Evolutionary conservation across 2,113 vertebrate species (phyloP).

Genomic region (Stigmatopora nigra): DNA sequence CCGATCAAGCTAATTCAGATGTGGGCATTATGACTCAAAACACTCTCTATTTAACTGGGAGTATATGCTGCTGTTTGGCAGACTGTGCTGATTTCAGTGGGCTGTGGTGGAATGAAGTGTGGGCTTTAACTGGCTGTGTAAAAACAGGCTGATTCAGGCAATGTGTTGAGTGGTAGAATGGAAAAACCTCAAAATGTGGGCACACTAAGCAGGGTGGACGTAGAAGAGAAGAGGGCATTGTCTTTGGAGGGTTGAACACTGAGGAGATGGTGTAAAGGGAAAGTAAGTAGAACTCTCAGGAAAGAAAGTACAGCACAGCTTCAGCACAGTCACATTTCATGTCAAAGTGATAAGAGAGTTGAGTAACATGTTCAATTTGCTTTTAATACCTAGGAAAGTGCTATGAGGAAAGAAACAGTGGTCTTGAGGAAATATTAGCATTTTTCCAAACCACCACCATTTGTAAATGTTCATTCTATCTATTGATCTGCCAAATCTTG

Average conservation of each 20-base stretch:
- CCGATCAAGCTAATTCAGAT: conserved; percentile 24
- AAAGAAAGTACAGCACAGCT: conserved; percentile 30
- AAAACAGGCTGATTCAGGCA: conserved; percentile 30
- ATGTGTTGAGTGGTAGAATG: conserved; percentile 41
- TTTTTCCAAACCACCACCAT: too few species aligned
- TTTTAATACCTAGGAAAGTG: conserved; percentile 15
- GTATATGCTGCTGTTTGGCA: conserved; percentile 30
- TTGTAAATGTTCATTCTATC: too few species aligned
- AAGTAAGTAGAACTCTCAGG: conserved; percentile 21
- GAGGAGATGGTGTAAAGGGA: conserved; percentile 26
- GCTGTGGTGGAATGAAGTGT: conserved; percentile 45
- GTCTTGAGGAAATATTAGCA: not conserved
- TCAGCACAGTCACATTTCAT: conserved; percentile 33
- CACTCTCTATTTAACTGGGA: conserved; percentile 16
- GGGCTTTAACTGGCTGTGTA: conserved; percentile 34
- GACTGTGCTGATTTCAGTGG: conserved; percentile 35
- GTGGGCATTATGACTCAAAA: conserved; percentile 32
- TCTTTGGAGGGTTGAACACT: conserved; percentile 25
- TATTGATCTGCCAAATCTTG: not conserved
- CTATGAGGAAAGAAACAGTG: not conserved
- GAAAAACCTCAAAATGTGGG: conserved; percentile 34
- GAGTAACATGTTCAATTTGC: conserved; percentile 15
- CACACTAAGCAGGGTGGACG: conserved; percentile 33
- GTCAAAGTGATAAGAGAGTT: conserved; percentile 38
- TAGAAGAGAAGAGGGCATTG: conserved; percentile 40